Percentiles rank a stretch among this genome's conserved stretches.
Conservation (phyloP, 2,888 invertebrate genomes). For the Phorcus lineatus region DNA sequence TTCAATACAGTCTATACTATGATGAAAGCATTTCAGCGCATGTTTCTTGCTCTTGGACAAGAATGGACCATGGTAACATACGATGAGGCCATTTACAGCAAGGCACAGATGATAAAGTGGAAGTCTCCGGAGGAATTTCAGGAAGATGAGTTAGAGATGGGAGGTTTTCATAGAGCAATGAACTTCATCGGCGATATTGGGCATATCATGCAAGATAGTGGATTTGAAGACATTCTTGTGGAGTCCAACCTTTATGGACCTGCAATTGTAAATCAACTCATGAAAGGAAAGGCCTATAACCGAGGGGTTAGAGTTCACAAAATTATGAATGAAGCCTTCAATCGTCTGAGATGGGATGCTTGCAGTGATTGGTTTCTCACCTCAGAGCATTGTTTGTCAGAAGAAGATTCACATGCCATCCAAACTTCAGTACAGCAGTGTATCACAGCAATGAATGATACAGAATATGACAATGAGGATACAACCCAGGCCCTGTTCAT, state of each 20-base stretch:
- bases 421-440: not conserved
- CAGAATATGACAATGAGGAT: not conserved
- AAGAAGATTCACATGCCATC: not conserved
- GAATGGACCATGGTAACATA: constrained; percentile 32
- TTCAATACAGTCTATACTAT: constrained; percentile 26
- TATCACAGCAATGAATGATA: not conserved
- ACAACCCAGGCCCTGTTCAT: not conserved
- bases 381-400: not conserved
- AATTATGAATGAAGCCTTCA: not conserved
- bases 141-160: constrained; percentile 31
- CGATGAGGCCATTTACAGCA: constrained; percentile 37
- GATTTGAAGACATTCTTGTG: constrained; percentile 10
- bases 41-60: constrained; percentile 26
- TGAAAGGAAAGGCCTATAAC: constrained; percentile 33
- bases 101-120: constrained; percentile 36
- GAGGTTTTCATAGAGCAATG: constrained; percentile 33
- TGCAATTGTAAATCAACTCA: constrained; percentile 14
- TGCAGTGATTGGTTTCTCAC: not conserved
- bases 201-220: constrained; percentile 11
- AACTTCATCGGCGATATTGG: constrained; percentile 32
- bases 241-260: constrained; percentile 26
- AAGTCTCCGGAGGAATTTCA: constrained; percentile 26
- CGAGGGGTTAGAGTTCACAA: constrained; percentile 22
- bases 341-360: not conserved
- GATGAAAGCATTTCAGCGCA: constrained; percentile 27